These are phyloP conservation scores for Drosophila mojavensis DNA, from an alignment of 1,140 invertebrate genomes.

Conservation along the genomic window DNA sequence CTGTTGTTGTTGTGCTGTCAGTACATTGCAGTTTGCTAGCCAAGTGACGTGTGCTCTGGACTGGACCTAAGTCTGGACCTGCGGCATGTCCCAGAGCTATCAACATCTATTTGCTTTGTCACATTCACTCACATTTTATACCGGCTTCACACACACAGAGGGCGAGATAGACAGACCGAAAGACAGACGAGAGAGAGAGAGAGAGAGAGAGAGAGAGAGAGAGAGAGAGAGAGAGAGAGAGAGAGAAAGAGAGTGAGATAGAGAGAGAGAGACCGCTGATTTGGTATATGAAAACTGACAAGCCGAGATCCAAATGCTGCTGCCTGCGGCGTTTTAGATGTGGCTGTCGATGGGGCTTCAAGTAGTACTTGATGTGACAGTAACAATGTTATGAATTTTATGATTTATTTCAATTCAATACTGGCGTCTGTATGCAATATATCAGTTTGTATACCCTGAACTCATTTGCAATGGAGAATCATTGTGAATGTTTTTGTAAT, in stretches of 20 bases:
- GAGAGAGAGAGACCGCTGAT: background rate
- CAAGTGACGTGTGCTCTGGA: slow-evolving; percentile 63
- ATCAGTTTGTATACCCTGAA: no score
- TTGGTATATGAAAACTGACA: slow-evolving; percentile 34
- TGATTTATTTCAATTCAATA: background rate
- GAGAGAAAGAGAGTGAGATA: no score
- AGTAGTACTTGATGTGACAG: slow-evolving; percentile 13
- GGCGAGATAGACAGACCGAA: no score
- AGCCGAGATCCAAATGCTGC: slow-evolving; percentile 41
- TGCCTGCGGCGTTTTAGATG: slow-evolving; percentile 53
- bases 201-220: background rate
- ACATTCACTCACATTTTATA: slow-evolving; percentile 67
- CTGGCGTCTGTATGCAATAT: background rate
- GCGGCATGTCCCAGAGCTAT: slow-evolving; percentile 60
- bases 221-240: background rate
- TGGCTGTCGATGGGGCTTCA: slow-evolving; percentile 26
- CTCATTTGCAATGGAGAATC: no score
- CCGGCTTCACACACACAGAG: slow-evolving; percentile 47
- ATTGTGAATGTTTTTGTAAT: no score
- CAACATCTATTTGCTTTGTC: slow-evolving; percentile 72
- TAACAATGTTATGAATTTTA: slow-evolving; percentile 2
- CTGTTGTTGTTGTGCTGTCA: slow-evolving; percentile 59
- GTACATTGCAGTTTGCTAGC: slow-evolving; percentile 60
- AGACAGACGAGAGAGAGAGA: slow-evolving; percentile 7
- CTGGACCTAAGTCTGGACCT: slow-evolving; percentile 37